Percentiles rank a stretch among this genome's conserved stretches.
Evolutionary conservation across 2,113 vertebrate genomes (phyloP).

Genomic region (Regulus satrapa): DNA sequence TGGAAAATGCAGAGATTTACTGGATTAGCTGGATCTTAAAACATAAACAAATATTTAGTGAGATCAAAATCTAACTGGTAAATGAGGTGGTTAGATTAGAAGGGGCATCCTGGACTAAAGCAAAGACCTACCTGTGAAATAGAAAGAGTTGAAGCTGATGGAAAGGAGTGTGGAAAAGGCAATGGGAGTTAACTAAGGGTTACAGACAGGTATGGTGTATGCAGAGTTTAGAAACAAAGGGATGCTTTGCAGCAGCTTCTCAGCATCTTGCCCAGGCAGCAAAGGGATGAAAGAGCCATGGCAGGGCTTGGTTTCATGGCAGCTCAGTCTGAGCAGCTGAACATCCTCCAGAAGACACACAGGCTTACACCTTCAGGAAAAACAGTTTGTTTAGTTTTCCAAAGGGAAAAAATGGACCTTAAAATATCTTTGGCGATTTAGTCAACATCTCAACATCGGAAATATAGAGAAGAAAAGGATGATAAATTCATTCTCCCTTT

Average conservation of each 20-base stretch:
- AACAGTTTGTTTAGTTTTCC: background rate
- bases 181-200: background rate
- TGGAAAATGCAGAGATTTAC: background rate
- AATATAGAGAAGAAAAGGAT: background rate
- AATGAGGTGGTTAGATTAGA: background rate
- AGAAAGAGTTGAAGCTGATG: background rate
- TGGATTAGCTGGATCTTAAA: background rate
- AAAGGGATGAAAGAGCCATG: fast-evolving
- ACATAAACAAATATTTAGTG: background rate
- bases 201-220: background rate
- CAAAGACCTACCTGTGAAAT: background rate
- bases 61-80: background rate
- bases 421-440: background rate
- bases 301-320: background rate
- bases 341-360: background rate
- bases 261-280: background rate
- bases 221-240: background rate
- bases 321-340: background rate
- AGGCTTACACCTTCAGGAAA: background rate
- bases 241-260: background rate
- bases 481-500: background rate
- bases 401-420: background rate
- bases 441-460: background rate
- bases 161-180: background rate
- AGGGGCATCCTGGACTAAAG: background rate